phyloP scores from a whole-genome alignment of 2,113 vertebrate genomes.

The Prinia subflava region DNA sequence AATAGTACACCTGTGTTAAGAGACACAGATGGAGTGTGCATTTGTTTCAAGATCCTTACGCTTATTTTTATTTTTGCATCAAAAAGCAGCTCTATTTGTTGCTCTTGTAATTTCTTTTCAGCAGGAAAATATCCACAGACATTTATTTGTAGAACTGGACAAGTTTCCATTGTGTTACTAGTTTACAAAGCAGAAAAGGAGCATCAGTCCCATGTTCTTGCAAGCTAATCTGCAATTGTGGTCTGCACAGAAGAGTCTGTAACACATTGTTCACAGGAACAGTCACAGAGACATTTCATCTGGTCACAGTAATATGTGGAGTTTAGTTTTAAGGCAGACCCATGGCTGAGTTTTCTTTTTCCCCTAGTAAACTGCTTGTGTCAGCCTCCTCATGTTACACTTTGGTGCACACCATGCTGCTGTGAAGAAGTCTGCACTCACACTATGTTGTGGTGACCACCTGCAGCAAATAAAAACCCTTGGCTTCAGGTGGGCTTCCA shows the following conservation, averaged over 20 bases:
- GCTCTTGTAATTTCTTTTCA: not conserved
- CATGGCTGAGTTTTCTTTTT: not conserved
- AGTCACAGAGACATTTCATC: not conserved
- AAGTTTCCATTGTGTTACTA: not conserved
- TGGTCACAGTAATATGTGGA: not conserved
- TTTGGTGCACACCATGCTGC: not conserved
- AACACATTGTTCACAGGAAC: not conserved
- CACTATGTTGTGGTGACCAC: not conserved
- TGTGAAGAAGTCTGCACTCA: not conserved
- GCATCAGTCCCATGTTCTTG: not conserved
- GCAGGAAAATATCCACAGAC: not conserved
- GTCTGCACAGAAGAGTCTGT: not conserved
- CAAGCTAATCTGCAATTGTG: rapidly evolving
- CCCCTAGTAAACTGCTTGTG: not conserved
- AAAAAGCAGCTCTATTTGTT: not conserved
- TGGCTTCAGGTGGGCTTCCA: not conserved
- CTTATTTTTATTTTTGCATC: not conserved
- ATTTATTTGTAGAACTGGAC: not conserved
- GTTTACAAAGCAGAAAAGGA: not conserved
- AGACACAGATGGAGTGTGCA: conserved; percentile 1
- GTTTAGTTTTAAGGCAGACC: not conserved
- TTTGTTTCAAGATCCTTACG: conserved; percentile 43
- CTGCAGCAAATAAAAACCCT: not conserved
- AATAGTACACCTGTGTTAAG: conserved; percentile 51
- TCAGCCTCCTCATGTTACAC: not conserved